A percentile compares a stretch with the other conserved stretches of the same genome.
Conservation (phyloP, 2,797 vertebrate genomes). For the Tiaroga cobitis region DNA sequence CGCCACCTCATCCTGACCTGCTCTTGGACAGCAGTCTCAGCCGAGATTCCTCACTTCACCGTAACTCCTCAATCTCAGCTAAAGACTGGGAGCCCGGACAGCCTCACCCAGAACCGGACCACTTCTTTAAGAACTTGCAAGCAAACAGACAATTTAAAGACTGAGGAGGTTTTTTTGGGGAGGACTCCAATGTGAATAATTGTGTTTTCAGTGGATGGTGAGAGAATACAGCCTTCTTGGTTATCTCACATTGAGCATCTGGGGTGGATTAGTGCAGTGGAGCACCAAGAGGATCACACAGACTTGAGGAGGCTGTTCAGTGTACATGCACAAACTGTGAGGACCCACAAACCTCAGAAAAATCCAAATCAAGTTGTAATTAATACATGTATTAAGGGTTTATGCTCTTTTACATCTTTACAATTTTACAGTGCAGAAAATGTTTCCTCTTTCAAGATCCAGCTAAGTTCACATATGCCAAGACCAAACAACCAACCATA, state of each 20-base stretch:
- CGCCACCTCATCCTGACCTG: constrained; percentile 76
- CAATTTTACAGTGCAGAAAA: constrained; percentile 37
- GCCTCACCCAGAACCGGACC: constrained; percentile 81
- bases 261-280: constrained; percentile 44
- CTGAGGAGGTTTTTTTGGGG: constrained; percentile 51
- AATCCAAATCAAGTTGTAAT: constrained; percentile 26
- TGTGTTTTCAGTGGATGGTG: constrained; percentile 14
- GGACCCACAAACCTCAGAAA: constrained; percentile 57
- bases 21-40: constrained; percentile 76
- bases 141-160: constrained; percentile 78
- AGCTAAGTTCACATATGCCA: constrained; percentile 12
- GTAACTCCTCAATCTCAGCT: constrained; percentile 74
- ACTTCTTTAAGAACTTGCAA: constrained; percentile 92
- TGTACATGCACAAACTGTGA: constrained; percentile 51
- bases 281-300: constrained; percentile 56
- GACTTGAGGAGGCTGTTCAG: constrained; percentile 50
- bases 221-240: constrained; percentile 39
- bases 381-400: constrained; percentile 44
- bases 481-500: constrained; percentile 8
- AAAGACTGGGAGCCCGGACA: constrained; percentile 66
- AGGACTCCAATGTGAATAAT: constrained; percentile 36
- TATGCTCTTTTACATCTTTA: constrained; percentile 27
- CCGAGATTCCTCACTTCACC: constrained; percentile 85
- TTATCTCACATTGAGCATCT: constrained; percentile 55
- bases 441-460: constrained; percentile 39